phyloP scores from a whole-genome alignment of 1,140 invertebrate species.

The Drosophila tropicalis region DNA sequence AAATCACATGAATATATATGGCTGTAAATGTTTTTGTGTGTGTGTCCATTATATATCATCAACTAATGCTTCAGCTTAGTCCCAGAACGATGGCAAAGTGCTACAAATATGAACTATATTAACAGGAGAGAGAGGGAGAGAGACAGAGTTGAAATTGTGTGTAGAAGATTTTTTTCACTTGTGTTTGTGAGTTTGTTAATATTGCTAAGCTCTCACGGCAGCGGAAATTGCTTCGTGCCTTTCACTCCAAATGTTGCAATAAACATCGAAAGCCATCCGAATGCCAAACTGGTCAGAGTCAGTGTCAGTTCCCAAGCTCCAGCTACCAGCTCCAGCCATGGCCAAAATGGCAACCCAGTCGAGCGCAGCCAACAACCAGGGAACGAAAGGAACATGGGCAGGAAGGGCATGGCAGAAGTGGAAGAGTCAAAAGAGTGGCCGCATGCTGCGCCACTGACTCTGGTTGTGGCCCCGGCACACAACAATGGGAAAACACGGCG shows the following conservation, averaged over 20 bases:
- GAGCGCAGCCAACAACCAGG: conserved; percentile 35
- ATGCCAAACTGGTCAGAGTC: conserved; percentile 65
- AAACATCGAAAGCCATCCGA: conserved; percentile 78
- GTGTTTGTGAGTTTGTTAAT: conserved; percentile 50
- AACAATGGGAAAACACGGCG: conserved; percentile 78
- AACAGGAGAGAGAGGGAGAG: not conserved
- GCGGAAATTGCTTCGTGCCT: conserved; percentile 79
- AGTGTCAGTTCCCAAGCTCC: conserved; percentile 29
- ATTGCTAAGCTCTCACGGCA: conserved; percentile 77
- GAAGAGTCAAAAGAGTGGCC: conserved; percentile 30
- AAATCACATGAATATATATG: conserved; percentile 38
- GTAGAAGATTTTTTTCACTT: not conserved
- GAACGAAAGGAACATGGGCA: not conserved
- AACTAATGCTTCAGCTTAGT: conserved; percentile 45
- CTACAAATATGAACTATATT: conserved; percentile 53
- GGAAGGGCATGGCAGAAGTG: not conserved
- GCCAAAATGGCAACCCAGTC: conserved; percentile 20
- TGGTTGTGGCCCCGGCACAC: conserved; percentile 35
- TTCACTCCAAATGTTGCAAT: conserved; percentile 77
- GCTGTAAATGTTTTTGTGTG: not conserved
- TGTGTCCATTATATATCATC: conserved; percentile 21
- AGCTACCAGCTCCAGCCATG: conserved; percentile 28
- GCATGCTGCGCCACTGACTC: conserved; percentile 63
- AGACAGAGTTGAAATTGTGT: no score
- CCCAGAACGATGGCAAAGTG: conserved; percentile 54